phyloP scores from a whole-genome alignment of 2,797 vertebrate species.

The Luscinia luscinia region DNA sequence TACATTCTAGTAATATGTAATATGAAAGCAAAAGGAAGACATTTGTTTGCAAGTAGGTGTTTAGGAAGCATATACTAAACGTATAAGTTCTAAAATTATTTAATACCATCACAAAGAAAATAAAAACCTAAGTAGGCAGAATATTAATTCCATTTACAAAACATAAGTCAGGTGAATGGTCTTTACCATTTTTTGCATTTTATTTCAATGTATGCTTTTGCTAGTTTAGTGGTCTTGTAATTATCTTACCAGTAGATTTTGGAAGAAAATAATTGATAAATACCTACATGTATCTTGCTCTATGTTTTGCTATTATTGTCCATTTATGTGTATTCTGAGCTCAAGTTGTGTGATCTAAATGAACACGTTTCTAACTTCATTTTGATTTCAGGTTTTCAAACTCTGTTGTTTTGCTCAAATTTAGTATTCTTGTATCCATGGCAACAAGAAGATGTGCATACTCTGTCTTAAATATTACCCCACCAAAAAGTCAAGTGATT shows the following conservation, averaged over 20 bases:
- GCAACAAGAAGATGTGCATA: conserved; percentile 21
- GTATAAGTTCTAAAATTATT: neutral
- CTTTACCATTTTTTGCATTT: neutral
- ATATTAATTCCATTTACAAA: neutral
- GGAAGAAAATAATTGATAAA: neutral
- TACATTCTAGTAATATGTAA: neutral
- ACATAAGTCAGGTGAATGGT: neutral
- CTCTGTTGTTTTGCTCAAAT: conserved; percentile 16
- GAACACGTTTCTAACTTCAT: neutral
- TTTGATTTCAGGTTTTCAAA: conserved; percentile 32
- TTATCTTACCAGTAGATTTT: neutral
- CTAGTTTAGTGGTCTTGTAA: neutral
- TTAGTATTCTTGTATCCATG: conserved; percentile 20
- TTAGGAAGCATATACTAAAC: neutral
- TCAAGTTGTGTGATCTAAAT: neutral
- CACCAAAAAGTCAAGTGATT: neutral
- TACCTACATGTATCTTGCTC: neutral
- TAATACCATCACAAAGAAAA: neutral
- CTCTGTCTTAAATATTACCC: conserved; percentile 25
- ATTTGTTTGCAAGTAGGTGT: neutral
- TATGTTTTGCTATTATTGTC: neutral
- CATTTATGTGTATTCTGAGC: neutral
- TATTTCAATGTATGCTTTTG: neutral
- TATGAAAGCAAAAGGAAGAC: neutral
- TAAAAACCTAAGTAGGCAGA: neutral